Base-by-base conservation (phyloP, 2,888 invertebrate species). In the Sphaerophoria taeniata region DNA sequence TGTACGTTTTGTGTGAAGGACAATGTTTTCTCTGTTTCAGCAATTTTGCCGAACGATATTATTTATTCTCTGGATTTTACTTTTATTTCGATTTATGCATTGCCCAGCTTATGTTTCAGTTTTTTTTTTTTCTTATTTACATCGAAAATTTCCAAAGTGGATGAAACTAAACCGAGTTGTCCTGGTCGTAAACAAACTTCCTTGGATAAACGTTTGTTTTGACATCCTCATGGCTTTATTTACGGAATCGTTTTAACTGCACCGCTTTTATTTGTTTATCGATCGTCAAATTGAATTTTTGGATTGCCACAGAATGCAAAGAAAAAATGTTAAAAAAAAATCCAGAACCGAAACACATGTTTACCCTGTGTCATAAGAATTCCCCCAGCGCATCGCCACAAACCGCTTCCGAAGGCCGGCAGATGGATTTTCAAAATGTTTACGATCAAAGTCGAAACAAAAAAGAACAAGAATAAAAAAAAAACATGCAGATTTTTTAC, bases 241-340 rank as follows among this genome's bases (percentile, higher is more conserved):
- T 36, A 39, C 47, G n/a, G 33, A 65, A 34, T 34, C 6, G 24
- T 9, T 9, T 43, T 43, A 24, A 47, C 47, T 72, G 56, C 61
- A 61, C 6, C 31, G 36, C n/a, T 55, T 31, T 24, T 61, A 56
- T 61, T 73, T 73, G 49, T 51, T 12, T 63, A 80, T 84, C 75
- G 71, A 80, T 76, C 67, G 61, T 5, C 67, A 72, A 69, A 84
- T 69, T 80, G 65, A 80, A 75, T 51, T 70, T 71, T 45, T 56
- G 33, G 24, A 51, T 16, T 63, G 36, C 69, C 78, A 51, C 70
- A 24, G 55, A 65, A 79, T 43, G 16, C 16, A 7, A 61, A 36
- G 9, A 55, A 24, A 58, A 45, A 12, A 67, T 3, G 11, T 9
- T 33, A 34, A 70, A 51, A 43, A 49, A 39, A 16, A 9, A 4